Percentiles rank a stretch among this genome's conserved stretches.
Evolutionary conservation across 2,113 vertebrate genomes (phyloP).

Genomic region (Hepsetus odoe): DNA sequence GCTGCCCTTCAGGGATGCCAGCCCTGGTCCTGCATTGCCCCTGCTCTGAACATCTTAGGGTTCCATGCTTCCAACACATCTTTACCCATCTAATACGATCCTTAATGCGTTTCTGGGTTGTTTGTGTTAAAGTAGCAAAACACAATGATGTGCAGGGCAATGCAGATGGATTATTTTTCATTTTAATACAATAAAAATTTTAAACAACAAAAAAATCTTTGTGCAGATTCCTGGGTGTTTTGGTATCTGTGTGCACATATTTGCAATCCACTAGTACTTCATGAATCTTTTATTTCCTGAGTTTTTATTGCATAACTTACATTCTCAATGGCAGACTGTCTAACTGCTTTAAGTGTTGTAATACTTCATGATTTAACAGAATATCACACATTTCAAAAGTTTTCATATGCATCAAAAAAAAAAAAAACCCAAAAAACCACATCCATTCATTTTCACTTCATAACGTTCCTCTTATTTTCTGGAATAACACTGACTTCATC

Average conservation of each 20-base stretch:
- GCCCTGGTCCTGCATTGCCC: no score
- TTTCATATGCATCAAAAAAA: no score
- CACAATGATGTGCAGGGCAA: no score
- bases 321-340: neutral
- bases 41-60: no score
- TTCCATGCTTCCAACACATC: no score
- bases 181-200: no score
- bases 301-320: constrained; percentile 13
- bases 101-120: no score
- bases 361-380: neutral
- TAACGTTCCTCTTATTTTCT: constrained; percentile 31
- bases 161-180: no score
- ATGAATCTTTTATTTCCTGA: neutral
- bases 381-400: neutral
- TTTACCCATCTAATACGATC: no score
- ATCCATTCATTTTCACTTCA: constrained; percentile 26
- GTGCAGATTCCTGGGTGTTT: neutral
- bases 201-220: neutral
- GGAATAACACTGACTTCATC: constrained; percentile 43
- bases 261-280: neutral
- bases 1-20: no score
- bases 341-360: neutral
- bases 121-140: no score
- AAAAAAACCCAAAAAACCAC: neutral
- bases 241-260: neutral